Percentiles rank a stretch among this genome's conserved stretches.
Conservation (phyloP, 1,140 invertebrate genomes). For the Antheraea pernyi region DNA sequence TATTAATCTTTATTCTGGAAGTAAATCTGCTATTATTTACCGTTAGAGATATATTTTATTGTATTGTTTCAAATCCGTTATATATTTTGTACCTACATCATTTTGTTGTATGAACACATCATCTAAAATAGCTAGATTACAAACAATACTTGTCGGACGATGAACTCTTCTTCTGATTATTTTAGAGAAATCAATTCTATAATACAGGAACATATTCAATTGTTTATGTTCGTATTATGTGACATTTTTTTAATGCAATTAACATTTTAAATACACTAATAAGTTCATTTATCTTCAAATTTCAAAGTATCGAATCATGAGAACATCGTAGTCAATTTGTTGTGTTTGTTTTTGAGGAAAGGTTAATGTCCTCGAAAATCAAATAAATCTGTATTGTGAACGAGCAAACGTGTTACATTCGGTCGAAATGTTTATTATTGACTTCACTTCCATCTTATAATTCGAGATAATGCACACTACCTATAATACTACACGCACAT, state of each 20-base stretch:
- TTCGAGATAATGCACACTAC: conserved; percentile 56
- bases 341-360: neutral
- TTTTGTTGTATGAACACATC: too few relatives aligned
- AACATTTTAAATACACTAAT: too few relatives aligned
- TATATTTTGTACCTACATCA: too few relatives aligned
- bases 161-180: too few relatives aligned
- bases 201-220: too few relatives aligned
- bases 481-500: conserved; percentile 24
- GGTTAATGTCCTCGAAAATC: neutral
- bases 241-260: too few relatives aligned
- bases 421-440: conserved; percentile 35
- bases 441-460: conserved; percentile 46
- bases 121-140: too few relatives aligned
- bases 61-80: too few relatives aligned
- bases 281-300: neutral
- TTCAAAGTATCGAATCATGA: neutral
- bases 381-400: neutral
- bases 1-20: neutral
- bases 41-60: neutral
- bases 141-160: too few relatives aligned
- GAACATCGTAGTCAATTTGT: neutral
- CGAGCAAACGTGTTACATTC: neutral
- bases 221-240: too few relatives aligned
- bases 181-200: too few relatives aligned
- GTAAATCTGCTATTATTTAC: neutral